Conservation (phyloP, 1,140 invertebrate species). For the Aculops lycopersici region DNA sequence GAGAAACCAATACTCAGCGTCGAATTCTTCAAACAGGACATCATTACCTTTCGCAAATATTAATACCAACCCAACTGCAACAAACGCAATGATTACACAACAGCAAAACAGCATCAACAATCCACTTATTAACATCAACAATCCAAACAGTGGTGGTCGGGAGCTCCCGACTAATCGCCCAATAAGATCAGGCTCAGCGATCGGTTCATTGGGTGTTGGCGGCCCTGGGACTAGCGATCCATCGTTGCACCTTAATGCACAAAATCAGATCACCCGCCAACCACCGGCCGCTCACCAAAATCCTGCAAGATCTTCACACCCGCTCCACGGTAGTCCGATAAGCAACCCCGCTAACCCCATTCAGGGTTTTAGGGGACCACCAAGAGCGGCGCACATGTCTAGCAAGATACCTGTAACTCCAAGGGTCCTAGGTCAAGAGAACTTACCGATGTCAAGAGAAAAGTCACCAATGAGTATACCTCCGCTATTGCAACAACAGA, state of each 20-base stretch:
- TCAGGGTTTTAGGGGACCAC: too few relatives aligned
- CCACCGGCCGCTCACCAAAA: not conserved
- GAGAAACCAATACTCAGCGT: too few relatives aligned
- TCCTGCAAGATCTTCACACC: not conserved
- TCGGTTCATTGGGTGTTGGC: too few relatives aligned
- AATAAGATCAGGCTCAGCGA: not conserved
- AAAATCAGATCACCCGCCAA: not conserved
- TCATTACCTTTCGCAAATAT: not conserved
- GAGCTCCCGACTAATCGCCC: not conserved
- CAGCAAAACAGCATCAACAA: not conserved
- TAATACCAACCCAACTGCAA: not conserved
- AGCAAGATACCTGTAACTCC: too few relatives aligned
- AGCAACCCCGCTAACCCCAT: too few relatives aligned
- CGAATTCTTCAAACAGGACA: too few relatives aligned
- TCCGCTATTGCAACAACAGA: too few relatives aligned
- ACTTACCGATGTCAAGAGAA: too few relatives aligned
- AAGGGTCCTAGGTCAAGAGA: too few relatives aligned
- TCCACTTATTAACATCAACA: not conserved
- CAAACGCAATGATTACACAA: not conserved
- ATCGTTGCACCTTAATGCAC: not conserved
- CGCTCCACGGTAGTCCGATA: too few relatives aligned
- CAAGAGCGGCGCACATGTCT: too few relatives aligned
- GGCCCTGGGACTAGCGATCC: not conserved
- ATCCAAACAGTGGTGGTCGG: not conserved
- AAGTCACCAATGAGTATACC: too few relatives aligned